These are phyloP conservation scores for Drosophila micromelanica DNA, from an alignment of 1,140 invertebrate species.

Conservation along the genomic window DNA sequence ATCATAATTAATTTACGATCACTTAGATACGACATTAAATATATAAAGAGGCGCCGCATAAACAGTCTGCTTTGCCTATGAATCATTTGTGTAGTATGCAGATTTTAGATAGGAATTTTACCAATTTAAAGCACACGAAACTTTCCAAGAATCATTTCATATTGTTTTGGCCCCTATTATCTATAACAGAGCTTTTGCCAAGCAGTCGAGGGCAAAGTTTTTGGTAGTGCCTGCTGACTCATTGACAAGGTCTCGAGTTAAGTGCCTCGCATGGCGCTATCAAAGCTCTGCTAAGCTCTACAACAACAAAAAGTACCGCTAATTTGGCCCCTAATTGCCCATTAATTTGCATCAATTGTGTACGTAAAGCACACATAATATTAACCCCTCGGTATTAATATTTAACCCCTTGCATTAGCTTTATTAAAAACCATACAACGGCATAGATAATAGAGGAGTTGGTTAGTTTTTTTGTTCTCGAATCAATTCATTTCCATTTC, in stretches of 20 bases:
- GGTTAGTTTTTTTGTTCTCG: background rate
- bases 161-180: slow-evolving; percentile 1
- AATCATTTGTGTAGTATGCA: slow-evolving; percentile 3
- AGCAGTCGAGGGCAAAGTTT: background rate
- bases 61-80: background rate
- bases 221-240: slow-evolving; percentile 8
- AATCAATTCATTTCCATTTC: slow-evolving; percentile 9
- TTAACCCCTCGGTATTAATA: slow-evolving; percentile 56
- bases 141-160: slow-evolving; percentile 18
- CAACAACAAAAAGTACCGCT: slow-evolving; percentile 64
- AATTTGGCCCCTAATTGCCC: slow-evolving; percentile 72
- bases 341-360: slow-evolving; percentile 64
- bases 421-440: slow-evolving; percentile 54
- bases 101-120: slow-evolving; percentile 7
- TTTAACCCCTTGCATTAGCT: slow-evolving; percentile 57
- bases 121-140: background rate
- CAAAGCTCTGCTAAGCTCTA: slow-evolving; percentile 49
- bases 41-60: background rate
- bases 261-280: slow-evolving; percentile 47
- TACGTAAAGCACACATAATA: slow-evolving; percentile 44
- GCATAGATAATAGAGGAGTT: slow-evolving; percentile 9
- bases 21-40: slow-evolving; percentile 18
- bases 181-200: background rate
- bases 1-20: slow-evolving; percentile 31
- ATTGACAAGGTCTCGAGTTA: background rate